phyloP scores from a whole-genome alignment of 2,113 vertebrate species.

The Phasianus colchicus region DNA sequence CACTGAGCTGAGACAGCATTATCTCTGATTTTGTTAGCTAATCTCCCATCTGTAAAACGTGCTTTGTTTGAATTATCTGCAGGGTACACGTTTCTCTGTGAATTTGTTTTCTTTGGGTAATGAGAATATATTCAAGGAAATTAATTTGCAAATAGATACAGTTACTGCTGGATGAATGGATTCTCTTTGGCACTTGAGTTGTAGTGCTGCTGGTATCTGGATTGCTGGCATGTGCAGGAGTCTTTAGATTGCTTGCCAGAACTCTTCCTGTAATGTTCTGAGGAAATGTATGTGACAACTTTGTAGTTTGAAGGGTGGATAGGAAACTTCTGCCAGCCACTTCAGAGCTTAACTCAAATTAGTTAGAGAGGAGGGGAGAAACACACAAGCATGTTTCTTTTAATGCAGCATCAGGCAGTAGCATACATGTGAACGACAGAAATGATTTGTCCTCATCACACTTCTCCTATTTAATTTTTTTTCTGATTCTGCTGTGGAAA shows the following conservation, averaged over 20 bases:
- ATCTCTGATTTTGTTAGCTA: slow-evolving; percentile 66
- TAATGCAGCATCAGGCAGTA: neutral
- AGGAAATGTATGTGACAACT: slow-evolving; percentile 57
- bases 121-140: slow-evolving; percentile 71
- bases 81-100: slow-evolving; percentile 41
- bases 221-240: neutral
- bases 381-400: neutral
- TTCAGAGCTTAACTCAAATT: neutral
- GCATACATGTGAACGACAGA: neutral
- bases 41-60: slow-evolving; percentile 75
- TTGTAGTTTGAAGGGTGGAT: neutral
- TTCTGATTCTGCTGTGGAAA: neutral
- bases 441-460: neutral
- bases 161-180: slow-evolving; percentile 40
- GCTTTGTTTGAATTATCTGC: slow-evolving; percentile 72
- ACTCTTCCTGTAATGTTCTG: slow-evolving; percentile 17
- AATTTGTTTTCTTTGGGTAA: slow-evolving; percentile 69
- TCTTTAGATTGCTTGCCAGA: slow-evolving; percentile 55
- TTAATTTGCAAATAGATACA: slow-evolving; percentile 75
- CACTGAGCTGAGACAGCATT: slow-evolving; percentile 13
- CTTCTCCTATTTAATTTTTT: neutral
- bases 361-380: neutral
- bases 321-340: slow-evolving; percentile 11
- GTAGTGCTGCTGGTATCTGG: neutral
- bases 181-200: slow-evolving; percentile 64